A percentile compares a stretch with the other conserved stretches of the same genome.
Evolutionary conservation across 2,797 vertebrate genomes (phyloP).

Genomic region (Dryobates pubescens): DNA sequence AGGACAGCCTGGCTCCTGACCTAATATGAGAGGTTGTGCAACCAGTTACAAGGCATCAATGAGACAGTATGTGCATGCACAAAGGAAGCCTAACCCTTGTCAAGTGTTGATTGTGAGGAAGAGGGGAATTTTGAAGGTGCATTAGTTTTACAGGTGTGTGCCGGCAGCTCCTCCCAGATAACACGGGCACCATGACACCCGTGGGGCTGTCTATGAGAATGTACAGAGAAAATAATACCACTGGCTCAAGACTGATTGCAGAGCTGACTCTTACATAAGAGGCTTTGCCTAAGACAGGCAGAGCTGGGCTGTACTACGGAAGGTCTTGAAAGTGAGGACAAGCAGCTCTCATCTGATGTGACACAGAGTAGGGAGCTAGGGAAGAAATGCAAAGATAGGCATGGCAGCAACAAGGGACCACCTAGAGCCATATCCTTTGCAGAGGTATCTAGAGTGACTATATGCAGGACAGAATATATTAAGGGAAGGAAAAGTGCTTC

Average conservation of each 20-base stretch:
- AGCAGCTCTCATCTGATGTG: not conserved
- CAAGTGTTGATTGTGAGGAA: not conserved
- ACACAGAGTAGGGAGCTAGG: not conserved
- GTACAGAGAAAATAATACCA: rapidly evolving
- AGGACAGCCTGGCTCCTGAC: rapidly evolving
- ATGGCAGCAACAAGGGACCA: rapidly evolving
- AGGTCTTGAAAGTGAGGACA: not conserved
- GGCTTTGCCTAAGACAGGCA: not conserved
- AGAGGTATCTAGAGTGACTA: not conserved
- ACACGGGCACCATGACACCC: rapidly evolving
- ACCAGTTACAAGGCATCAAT: rapidly evolving
- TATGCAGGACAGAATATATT: not conserved
- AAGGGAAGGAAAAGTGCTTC: not conserved
- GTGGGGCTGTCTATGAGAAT: rapidly evolving
- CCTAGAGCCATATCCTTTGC: not conserved
- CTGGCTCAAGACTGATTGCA: not conserved
- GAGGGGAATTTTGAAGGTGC: not conserved
- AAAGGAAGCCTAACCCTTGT: not conserved
- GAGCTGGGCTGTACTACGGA: not conserved
- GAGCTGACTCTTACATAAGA: not conserved
- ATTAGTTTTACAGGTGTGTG: not conserved
- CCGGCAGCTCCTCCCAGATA: not conserved
- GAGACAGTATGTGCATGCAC: not conserved
- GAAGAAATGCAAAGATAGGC: not conserved
- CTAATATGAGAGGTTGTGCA: not conserved